Evolutionary conservation across 1,140 invertebrate species (phyloP).

Genomic region (Zaprionus ghesquierei): DNA sequence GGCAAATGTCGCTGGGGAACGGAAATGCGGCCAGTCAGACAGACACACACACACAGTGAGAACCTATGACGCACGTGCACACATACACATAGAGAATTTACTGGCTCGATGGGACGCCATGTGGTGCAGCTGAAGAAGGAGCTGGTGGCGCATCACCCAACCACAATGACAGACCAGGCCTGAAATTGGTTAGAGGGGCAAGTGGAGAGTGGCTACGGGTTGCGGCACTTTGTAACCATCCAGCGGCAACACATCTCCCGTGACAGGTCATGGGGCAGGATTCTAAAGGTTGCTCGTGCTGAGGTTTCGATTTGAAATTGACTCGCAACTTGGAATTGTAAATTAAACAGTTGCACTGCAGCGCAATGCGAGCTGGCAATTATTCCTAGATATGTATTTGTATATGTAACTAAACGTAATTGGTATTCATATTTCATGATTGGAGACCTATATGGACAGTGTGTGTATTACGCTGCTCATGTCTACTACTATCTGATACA

Average conservation of each 20-base stretch:
- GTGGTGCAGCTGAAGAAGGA: conserved; percentile 18
- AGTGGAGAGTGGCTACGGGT: background rate
- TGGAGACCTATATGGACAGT: background rate
- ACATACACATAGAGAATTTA: conserved; percentile 24
- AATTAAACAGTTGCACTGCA: conserved; percentile 11
- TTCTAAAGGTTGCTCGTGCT: background rate
- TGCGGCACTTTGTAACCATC: conserved; percentile 8
- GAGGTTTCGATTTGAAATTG: conserved; percentile 15
- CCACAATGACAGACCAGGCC: conserved; percentile 35
- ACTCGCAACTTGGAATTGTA: conserved; percentile 22
- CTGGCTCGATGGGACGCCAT: conserved; percentile 24
- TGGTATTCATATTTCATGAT: background rate
- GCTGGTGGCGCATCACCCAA: conserved; percentile 19
- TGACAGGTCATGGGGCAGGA: background rate
- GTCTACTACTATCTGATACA: too few species aligned
- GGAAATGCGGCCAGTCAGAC: conserved; percentile 25
- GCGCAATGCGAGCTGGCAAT: background rate
- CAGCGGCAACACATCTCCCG: background rate
- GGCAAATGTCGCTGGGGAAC: conserved; percentile 44
- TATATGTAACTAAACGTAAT: background rate
- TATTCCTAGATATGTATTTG: background rate
- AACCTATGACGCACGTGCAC: background rate
- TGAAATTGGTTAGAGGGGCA: conserved; percentile 29
- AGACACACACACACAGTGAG: background rate
- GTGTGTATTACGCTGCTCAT: background rate